phyloP scores from a whole-genome alignment of 1,140 invertebrate genomes.

The Chionoecetes opilio region DNA sequence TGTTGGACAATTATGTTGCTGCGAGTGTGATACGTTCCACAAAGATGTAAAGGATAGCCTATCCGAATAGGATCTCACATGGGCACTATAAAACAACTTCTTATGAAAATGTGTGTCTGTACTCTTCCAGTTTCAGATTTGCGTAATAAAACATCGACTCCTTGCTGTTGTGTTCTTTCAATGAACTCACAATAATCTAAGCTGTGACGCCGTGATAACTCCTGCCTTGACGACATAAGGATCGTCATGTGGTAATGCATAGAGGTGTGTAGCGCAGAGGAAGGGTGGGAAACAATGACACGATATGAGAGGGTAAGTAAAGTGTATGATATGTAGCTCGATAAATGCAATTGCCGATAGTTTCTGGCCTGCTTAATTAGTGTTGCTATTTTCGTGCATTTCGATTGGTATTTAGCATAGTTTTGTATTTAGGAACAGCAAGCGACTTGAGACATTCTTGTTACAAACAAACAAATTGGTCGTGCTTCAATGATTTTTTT shows the following conservation, averaged over 20 bases:
- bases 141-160: slow-evolving; percentile 79
- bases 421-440: no score
- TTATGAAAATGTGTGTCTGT: slow-evolving; percentile 78
- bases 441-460: no score
- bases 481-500: no score
- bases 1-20: slow-evolving; percentile 72
- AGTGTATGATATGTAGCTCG: background rate
- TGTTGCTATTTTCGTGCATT: background rate
- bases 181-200: background rate
- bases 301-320: background rate
- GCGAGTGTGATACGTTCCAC: slow-evolving; percentile 72
- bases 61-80: slow-evolving; percentile 78
- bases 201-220: background rate
- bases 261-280: no score
- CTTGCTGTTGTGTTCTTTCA: slow-evolving; percentile 66
- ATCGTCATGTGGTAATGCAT: no score
- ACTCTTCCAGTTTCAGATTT: slow-evolving; percentile 79
- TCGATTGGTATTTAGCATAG: no score
- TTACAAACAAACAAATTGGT: no score
- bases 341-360: background rate
- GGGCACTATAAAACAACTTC: slow-evolving; percentile 78
- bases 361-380: background rate
- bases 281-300: background rate
- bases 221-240: background rate
- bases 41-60: slow-evolving; percentile 65